These are phyloP conservation scores for Ceyx cyanopectus DNA, from an alignment of 2,113 vertebrate species.

Conservation along the genomic window DNA sequence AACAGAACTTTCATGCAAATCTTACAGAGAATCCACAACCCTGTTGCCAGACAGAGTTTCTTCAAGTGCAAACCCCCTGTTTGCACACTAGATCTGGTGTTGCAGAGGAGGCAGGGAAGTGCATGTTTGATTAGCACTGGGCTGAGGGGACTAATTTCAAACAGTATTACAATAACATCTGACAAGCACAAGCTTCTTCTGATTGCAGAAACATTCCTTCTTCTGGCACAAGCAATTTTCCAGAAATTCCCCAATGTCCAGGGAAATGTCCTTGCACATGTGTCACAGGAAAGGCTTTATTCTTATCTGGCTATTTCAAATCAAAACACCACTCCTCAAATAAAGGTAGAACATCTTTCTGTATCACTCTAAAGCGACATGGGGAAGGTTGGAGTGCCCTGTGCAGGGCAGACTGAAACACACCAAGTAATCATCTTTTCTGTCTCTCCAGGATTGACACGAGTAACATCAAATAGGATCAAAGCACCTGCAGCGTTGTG, in stretches of 20 bases:
- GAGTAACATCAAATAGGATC: rapidly evolving
- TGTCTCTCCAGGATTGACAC: background rate
- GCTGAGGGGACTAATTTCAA: background rate
- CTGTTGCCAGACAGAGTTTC: background rate
- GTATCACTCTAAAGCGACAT: background rate
- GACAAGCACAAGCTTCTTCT: background rate
- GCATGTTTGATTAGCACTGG: background rate
- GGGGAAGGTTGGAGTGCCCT: background rate
- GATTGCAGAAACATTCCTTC: background rate
- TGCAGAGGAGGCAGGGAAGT: background rate
- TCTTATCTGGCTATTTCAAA: background rate
- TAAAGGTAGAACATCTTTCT: background rate
- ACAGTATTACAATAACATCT: rapidly evolving
- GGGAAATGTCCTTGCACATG: rapidly evolving
- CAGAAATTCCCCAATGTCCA: background rate
- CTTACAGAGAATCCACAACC: background rate
- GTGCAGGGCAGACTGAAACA: background rate
- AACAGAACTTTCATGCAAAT: background rate
- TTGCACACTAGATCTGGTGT: background rate
- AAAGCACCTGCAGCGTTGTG: background rate
- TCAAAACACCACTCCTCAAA: background rate
- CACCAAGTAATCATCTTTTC: rapidly evolving
- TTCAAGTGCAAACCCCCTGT: background rate
- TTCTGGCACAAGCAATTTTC: background rate
- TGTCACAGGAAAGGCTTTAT: background rate